Percentiles rank a stretch among this genome's conserved stretches.
Evolutionary conservation across 92 coral and sea anemone species (phyloP).

Genomic region (Actinernus sp.): DNA sequence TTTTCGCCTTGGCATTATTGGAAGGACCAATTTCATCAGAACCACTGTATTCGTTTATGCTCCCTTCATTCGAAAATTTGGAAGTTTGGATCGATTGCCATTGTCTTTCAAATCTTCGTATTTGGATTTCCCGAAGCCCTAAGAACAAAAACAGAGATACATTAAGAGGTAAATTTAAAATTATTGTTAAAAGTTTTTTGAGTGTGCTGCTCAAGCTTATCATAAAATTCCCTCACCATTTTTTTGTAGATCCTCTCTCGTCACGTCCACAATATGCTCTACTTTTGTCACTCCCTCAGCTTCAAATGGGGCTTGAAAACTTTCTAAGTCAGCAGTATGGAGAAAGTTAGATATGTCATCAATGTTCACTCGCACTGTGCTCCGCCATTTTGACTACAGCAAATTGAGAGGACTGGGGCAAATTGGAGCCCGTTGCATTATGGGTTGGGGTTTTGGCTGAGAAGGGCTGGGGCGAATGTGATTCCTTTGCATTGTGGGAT

Average conservation of each 20-base stretch:
- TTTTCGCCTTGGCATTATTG: too few species aligned
- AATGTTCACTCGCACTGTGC: too few species aligned
- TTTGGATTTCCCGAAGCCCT: too few species aligned
- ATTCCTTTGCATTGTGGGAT: too few species aligned
- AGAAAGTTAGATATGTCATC: constrained; percentile 33
- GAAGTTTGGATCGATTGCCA: constrained; percentile 8
- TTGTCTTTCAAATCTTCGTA: too few species aligned
- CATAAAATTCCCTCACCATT: too few species aligned
- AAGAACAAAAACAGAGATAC: neutral
- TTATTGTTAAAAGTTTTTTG: neutral
- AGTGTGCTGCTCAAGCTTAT: neutral
- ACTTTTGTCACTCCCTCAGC: constrained; percentile 47
- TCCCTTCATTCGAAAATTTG: neutral
- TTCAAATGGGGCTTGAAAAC: constrained; percentile 45
- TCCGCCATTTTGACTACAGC: too few species aligned
- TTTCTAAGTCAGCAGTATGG: constrained; percentile 24
- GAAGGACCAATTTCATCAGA: constrained; percentile 9
- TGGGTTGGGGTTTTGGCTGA: too few species aligned
- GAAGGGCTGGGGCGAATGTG: too few species aligned
- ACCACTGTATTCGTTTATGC: neutral
- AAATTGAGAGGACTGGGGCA: too few species aligned
- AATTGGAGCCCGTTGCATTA: too few species aligned
- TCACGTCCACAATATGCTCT: constrained; percentile 40
- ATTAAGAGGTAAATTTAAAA: neutral
- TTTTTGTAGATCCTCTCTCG: too few species aligned